Percentiles rank a stretch among this genome's conserved stretches.
Evolutionary conservation across 2,797 vertebrate genomes (phyloP).

Genomic region (Craterocephalus amniculus): DNA sequence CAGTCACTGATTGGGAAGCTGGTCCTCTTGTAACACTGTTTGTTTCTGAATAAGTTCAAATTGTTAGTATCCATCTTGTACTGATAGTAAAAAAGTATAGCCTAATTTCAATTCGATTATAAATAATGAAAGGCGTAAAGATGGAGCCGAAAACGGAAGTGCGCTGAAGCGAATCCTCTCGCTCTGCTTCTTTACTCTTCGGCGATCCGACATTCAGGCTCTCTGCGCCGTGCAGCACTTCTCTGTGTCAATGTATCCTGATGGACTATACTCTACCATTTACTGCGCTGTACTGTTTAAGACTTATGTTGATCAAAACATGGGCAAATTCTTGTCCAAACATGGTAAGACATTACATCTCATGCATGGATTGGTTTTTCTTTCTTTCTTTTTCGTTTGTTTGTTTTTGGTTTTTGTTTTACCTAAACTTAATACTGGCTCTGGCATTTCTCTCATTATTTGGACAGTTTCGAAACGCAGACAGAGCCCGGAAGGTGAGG

Average conservation of each 20-base stretch:
- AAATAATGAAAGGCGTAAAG: too few species aligned
- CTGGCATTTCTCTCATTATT: conserved; percentile 16
- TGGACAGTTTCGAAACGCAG: conserved; percentile 60
- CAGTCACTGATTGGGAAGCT: too few species aligned
- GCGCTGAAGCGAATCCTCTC: conserved; percentile 6
- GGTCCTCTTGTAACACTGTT: too few species aligned
- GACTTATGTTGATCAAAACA: conserved; percentile 29
- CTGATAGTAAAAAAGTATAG: too few species aligned
- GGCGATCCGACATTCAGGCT: conserved; percentile 7
- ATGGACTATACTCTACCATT: background rate
- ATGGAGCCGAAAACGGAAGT: conserved; percentile 42
- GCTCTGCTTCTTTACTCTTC: conserved; percentile 20
- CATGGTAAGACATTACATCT: conserved; percentile 48
- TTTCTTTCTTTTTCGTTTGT: too few species aligned
- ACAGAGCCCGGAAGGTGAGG: conserved; percentile 70
- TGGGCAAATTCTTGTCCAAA: conserved; percentile 75
- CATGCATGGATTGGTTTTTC: background rate
- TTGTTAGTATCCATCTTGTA: too few species aligned
- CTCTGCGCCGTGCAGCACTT: background rate
- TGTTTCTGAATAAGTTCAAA: too few species aligned
- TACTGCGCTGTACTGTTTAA: background rate
- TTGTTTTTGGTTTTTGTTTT: background rate
- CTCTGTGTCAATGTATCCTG: background rate
- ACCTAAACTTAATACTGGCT: background rate
- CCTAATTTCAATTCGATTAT: too few species aligned